phyloP scores from a whole-genome alignment of 2,797 vertebrate genomes.

The Onychomys leucogaster region DNA sequence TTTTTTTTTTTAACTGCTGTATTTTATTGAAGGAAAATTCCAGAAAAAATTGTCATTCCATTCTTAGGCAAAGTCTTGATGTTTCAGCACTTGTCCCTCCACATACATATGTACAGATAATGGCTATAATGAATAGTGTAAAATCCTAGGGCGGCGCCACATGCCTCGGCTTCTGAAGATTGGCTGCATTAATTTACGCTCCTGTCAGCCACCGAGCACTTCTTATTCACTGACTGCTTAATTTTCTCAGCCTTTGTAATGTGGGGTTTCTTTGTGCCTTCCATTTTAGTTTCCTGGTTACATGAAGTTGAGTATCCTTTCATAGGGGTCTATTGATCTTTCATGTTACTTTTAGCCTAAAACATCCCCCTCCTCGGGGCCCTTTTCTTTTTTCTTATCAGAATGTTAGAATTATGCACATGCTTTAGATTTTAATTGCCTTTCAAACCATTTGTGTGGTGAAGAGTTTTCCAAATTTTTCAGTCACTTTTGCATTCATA shows the following conservation, averaged over 20 bases:
- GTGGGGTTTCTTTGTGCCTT: neutral
- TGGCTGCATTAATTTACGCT: neutral
- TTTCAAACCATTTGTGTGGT: neutral
- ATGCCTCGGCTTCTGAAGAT: neutral
- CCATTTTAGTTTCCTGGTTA: constrained; percentile 50
- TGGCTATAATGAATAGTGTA: neutral
- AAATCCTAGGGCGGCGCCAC: neutral
- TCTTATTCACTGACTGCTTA: neutral
- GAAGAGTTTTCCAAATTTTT: neutral
- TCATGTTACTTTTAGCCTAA: neutral
- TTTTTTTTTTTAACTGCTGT: neutral
- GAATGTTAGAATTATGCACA: constrained; percentile 31
- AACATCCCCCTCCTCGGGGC: neutral
- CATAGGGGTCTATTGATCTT: neutral
- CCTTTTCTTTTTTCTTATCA: neutral
- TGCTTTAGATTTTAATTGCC: neutral
- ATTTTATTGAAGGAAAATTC: constrained; percentile 29
- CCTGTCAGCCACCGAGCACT: neutral
- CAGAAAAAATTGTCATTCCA: neutral
- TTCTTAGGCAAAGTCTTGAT: neutral
- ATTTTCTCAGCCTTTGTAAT: neutral
- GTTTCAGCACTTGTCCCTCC: neutral
- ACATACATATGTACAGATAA: neutral
- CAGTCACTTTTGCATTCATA: neutral
- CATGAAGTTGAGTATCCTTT: neutral